Percentiles rank a stretch among this genome's conserved stretches.
phyloP scores from a whole-genome alignment of 2,888 invertebrate species.

The Belgica antarctica region DNA sequence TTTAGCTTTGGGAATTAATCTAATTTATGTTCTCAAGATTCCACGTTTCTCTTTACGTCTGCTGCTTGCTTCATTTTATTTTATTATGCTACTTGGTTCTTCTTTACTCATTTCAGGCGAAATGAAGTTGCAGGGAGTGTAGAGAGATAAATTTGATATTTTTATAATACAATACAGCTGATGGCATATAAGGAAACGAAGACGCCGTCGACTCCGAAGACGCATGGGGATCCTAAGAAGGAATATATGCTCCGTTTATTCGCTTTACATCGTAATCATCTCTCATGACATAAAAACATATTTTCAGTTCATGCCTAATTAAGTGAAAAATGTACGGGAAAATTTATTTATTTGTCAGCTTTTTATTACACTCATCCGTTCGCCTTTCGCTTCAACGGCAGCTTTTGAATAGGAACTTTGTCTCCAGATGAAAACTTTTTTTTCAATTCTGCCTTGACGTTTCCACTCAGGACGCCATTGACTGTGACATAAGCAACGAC shows the following conservation, averaged over 20 bases:
- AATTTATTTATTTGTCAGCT: too few species aligned
- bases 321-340: conserved; percentile 15
- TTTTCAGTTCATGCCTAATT: conserved; percentile 22
- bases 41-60: not conserved
- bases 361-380: too few species aligned
- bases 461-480: not conserved
- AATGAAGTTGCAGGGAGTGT: too few species aligned
- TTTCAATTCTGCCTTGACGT: not conserved
- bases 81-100: not conserved
- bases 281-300: conserved; percentile 8
- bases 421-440: not conserved
- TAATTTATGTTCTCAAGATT: not conserved
- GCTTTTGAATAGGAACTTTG: too few species aligned
- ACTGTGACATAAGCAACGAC: not conserved
- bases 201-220: not conserved
- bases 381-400: too few species aligned
- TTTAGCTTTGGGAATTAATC: conserved; percentile 24
- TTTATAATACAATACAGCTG: not conserved
- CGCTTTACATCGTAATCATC: conserved; percentile 20
- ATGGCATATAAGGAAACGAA: not conserved
- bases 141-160: not conserved
- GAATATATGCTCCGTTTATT: not conserved
- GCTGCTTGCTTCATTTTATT: not conserved
- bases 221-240: not conserved
- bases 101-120: too few species aligned